Evolutionary conservation across 2,888 invertebrate species (phyloP).

Genomic region (Epicampocera succincta): DNA sequence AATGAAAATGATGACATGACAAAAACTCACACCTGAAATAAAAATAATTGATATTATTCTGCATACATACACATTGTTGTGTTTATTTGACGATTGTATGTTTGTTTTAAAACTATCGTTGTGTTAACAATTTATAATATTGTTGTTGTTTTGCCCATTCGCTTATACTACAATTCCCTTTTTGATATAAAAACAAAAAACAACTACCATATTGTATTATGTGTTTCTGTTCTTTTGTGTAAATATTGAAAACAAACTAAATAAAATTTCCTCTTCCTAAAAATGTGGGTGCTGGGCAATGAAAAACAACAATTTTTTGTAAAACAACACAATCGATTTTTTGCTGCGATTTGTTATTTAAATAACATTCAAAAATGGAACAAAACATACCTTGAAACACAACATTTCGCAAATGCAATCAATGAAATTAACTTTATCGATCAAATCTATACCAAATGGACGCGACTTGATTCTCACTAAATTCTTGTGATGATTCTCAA

Average conservation of each 20-base stretch:
- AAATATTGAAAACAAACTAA: conserved; percentile 20
- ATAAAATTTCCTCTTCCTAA: conserved; percentile 16
- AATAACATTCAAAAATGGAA: conserved; percentile 50
- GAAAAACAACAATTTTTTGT: conserved; percentile 49
- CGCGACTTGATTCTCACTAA: conserved; percentile 41
- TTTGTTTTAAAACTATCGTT: conserved; percentile 57
- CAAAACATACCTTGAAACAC: conserved; percentile 56
- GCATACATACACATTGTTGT: conserved; percentile 48
- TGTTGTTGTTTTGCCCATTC: conserved; percentile 53
- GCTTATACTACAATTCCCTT: conserved; percentile 9
- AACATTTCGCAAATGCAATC: conserved; percentile 55
- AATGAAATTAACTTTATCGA: conserved; percentile 25
- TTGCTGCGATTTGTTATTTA: conserved; percentile 50
- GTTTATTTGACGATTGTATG: conserved; percentile 48
- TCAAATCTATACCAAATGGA: conserved; percentile 34
- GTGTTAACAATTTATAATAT: conserved; percentile 51
- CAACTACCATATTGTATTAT: conserved; percentile 29
- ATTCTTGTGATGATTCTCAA: conserved; percentile 62
- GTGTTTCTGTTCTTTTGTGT: conserved; percentile 31
- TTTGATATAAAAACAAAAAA: conserved; percentile 26
- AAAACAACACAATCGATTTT: conserved; percentile 53
- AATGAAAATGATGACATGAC: conserved; percentile 51
- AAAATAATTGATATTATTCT: conserved; percentile 41
- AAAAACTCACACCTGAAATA: conserved; percentile 50
- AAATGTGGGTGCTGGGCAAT: conserved; percentile 22